These are phyloP conservation scores for Coptodon bakossiorum DNA, from an alignment of 2,113 vertebrate species.

Conservation along the genomic window DNA sequence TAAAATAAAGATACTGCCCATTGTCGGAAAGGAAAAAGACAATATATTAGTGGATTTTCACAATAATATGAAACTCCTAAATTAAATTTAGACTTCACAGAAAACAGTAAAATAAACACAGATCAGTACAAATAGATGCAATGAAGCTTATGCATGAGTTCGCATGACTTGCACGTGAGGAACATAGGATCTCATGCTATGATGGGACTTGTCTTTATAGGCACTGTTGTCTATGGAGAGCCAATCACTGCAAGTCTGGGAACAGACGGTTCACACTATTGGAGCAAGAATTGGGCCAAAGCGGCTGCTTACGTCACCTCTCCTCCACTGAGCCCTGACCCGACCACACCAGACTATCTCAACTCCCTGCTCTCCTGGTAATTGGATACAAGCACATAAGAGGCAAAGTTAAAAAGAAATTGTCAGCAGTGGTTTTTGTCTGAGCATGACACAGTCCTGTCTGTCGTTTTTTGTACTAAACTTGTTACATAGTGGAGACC, in stretches of 20 bases:
- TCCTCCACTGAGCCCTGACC: conserved; percentile 93
- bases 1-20: not conserved
- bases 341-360: conserved; percentile 95
- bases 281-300: conserved; percentile 99
- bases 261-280: conserved; percentile 95
- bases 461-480: not conserved
- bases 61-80: not conserved
- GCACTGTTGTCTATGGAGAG: conserved; percentile 95
- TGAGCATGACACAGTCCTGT: not conserved
- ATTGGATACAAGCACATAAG: not conserved
- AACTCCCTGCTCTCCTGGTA: conserved; percentile 95
- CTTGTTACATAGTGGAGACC: conserved; percentile 78
- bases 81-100: not conserved
- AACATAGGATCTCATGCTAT: not conserved
- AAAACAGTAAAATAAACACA: not conserved
- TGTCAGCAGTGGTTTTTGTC: not conserved
- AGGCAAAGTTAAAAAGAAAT: not conserved
- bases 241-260: conserved; percentile 94
- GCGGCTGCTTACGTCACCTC: conserved; percentile 95
- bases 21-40: not conserved
- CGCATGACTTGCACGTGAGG: not conserved
- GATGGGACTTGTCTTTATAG: conserved; percentile 53
- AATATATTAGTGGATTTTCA: not conserved
- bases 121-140: not conserved
- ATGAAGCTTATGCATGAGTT: not conserved